Conservation (phyloP, 2,797 vertebrate genomes). For the Linurgus olivaceus region DNA sequence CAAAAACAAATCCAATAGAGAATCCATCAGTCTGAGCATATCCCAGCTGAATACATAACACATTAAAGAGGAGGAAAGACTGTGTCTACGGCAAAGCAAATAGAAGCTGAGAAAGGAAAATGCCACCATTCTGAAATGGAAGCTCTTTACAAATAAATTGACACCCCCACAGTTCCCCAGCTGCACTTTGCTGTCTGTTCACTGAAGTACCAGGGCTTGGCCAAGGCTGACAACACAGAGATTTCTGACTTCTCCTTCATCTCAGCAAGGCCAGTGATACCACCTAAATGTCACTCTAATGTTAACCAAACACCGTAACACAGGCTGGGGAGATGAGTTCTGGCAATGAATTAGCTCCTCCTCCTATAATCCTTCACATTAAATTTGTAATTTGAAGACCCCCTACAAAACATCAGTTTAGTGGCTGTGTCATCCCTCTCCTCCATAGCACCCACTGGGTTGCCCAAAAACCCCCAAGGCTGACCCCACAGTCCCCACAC, state of each 20-base stretch:
- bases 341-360: not conserved
- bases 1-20: constrained; percentile 26
- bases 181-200: not conserved
- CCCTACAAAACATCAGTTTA: not conserved
- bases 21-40: not conserved
- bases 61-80: not conserved
- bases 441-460: not conserved
- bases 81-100: not conserved
- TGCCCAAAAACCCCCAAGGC: not conserved
- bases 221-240: not conserved
- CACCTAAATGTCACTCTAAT: not conserved
- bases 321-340: not conserved
- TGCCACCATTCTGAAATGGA: not conserved
- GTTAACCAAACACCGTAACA: not conserved
- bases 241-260: not conserved
- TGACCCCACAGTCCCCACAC: not conserved
- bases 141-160: not conserved
- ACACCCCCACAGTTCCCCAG: not conserved
- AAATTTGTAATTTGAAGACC: not conserved
- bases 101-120: not conserved
- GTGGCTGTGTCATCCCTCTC: not conserved
- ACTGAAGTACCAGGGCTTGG: not conserved
- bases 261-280: not conserved
- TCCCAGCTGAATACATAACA: not conserved
- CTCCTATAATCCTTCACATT: not conserved